These are phyloP conservation scores for Meteorus sp. DNA, from an alignment of 1,140 invertebrate genomes.

Conservation along the genomic window DNA sequence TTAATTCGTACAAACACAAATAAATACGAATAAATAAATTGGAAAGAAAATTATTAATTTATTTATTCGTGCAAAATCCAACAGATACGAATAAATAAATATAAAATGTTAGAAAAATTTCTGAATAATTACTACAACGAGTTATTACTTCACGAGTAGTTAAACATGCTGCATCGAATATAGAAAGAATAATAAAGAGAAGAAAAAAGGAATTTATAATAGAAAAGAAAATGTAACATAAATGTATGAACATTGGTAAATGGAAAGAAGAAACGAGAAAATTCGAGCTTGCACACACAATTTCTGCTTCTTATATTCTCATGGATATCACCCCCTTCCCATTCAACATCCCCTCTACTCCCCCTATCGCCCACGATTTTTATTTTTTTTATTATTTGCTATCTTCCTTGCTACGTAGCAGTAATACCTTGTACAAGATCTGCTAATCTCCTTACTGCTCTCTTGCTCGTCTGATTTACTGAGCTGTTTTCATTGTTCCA, in stretches of 20 bases:
- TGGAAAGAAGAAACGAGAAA: slow-evolving; percentile 1
- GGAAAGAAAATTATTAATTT: too few relatives aligned
- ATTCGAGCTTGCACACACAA: slow-evolving; percentile 25
- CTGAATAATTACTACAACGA: slow-evolving; percentile 44
- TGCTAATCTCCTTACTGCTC: slow-evolving; percentile 8
- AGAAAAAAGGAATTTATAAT: too few relatives aligned
- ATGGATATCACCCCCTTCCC: too few relatives aligned
- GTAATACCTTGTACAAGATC: neutral
- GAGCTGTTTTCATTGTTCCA: slow-evolving; percentile 51
- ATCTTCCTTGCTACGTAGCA: slow-evolving; percentile 1
- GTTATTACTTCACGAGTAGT: slow-evolving; percentile 52
- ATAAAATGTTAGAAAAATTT: neutral
- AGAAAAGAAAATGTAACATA: slow-evolving; percentile 5
- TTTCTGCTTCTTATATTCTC: too few relatives aligned
- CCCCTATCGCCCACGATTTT: too few relatives aligned
- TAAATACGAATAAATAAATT: too few relatives aligned
- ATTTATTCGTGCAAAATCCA: too few relatives aligned
- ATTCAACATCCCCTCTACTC: too few relatives aligned
- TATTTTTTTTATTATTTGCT: too few relatives aligned
- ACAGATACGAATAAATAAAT: too few relatives aligned
- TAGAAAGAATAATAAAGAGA: slow-evolving; percentile 5
- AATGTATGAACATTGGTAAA: neutral
- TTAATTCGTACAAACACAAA: too few relatives aligned
- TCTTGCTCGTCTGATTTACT: slow-evolving; percentile 46
- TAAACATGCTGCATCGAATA: slow-evolving; percentile 35